phyloP scores from a whole-genome alignment of 2,797 vertebrate species.

The Zalophus californianus region DNA sequence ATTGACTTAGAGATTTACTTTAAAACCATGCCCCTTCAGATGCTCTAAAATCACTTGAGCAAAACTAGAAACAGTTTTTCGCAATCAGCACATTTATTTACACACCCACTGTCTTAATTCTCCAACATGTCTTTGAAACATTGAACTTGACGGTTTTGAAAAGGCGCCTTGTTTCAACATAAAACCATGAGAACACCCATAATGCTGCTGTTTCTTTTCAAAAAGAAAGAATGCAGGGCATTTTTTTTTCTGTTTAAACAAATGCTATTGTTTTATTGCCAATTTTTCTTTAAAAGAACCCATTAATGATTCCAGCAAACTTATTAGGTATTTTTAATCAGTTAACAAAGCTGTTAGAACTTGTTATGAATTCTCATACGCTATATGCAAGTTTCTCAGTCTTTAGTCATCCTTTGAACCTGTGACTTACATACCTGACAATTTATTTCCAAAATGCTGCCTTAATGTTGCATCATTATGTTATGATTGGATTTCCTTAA shows the following conservation, averaged over 20 bases:
- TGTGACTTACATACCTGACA: neutral
- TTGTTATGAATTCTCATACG: constrained; percentile 69
- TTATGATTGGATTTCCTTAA: constrained; percentile 35
- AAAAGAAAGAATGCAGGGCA: constrained; percentile 60
- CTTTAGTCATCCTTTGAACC: constrained; percentile 44
- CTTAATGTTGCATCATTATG: constrained; percentile 17
- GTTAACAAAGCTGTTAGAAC: constrained; percentile 65
- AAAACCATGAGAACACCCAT: constrained; percentile 68
- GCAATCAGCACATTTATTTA: constrained; percentile 56
- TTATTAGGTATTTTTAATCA: constrained; percentile 74
- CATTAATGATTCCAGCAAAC: constrained; percentile 71
- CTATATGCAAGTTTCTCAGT: neutral
- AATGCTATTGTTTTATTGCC: constrained; percentile 78
- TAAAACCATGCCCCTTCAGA: constrained; percentile 37
- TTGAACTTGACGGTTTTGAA: constrained; percentile 69
- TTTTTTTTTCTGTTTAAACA: constrained; percentile 75
- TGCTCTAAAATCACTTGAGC: constrained; percentile 25
- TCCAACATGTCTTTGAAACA: constrained; percentile 66
- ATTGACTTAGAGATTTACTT: constrained; percentile 38
- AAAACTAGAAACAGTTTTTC: constrained; percentile 47
- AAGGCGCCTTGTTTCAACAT: constrained; percentile 68
- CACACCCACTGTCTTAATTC: constrained; percentile 59
- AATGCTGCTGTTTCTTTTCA: constrained; percentile 64
- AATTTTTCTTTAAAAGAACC: constrained; percentile 62
- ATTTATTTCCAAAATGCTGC: constrained; percentile 44